Conservation (phyloP, 2,888 invertebrate species). For the Idaea aversata region DNA sequence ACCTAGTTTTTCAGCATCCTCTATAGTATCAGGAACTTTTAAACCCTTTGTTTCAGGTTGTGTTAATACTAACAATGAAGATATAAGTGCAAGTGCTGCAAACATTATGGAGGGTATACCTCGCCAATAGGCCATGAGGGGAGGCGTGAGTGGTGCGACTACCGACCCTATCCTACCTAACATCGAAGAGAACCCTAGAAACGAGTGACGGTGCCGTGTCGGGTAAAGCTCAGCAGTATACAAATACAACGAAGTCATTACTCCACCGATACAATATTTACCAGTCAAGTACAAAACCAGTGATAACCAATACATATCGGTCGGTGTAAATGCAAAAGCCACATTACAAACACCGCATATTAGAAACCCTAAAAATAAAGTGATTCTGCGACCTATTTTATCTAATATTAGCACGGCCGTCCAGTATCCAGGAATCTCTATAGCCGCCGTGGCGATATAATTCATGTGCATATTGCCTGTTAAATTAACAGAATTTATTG, state of each 20-base stretch:
- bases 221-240: slow-evolving; percentile 87
- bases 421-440: slow-evolving; percentile 87
- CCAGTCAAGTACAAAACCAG: slow-evolving; percentile 79
- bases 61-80: slow-evolving; percentile 58
- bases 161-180: slow-evolving; percentile 86
- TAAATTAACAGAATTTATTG: slow-evolving; percentile 86
- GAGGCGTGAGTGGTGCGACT: slow-evolving; percentile 84
- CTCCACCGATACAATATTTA: slow-evolving; percentile 83
- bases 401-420: slow-evolving; percentile 83
- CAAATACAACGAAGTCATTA: slow-evolving; percentile 83
- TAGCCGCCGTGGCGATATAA: slow-evolving; percentile 82
- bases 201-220: slow-evolving; percentile 83
- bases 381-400: slow-evolving; percentile 76
- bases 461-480: slow-evolving; percentile 88
- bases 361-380: slow-evolving; percentile 59
- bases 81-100: slow-evolving; percentile 57
- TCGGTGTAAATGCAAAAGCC: slow-evolving; percentile 74
- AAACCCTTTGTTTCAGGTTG: slow-evolving; percentile 67
- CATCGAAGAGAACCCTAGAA: slow-evolving; percentile 85
- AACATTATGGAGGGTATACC: slow-evolving; percentile 70
- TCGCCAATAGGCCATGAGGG: slow-evolving; percentile 77
- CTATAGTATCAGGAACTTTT: slow-evolving; percentile 69
- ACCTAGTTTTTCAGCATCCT: slow-evolving; percentile 67
- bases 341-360: slow-evolving; percentile 76
- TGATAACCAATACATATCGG: slow-evolving; percentile 48